phyloP scores from a whole-genome alignment of 1,140 invertebrate genomes.

The Subanguina moxae region DNA sequence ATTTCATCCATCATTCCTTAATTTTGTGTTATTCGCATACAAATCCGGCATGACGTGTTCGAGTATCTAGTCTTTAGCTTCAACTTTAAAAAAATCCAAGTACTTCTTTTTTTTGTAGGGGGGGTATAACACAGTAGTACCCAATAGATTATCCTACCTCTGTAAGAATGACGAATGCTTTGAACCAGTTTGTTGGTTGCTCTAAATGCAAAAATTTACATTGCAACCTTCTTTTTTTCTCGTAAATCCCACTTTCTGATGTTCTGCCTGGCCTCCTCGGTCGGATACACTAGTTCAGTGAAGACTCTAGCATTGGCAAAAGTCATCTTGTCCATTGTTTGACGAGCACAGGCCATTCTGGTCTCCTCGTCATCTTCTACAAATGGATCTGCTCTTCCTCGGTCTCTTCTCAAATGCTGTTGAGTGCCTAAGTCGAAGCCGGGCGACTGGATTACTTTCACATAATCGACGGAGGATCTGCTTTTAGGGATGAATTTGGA shows the following conservation, averaged over 20 bases:
- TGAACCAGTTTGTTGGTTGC: slow-evolving; percentile 7
- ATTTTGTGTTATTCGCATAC: slow-evolving; percentile 8
- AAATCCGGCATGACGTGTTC: not conserved
- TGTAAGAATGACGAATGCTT: slow-evolving; percentile 11
- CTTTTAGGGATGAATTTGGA: slow-evolving; percentile 7
- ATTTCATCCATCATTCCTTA: slow-evolving; percentile 50
- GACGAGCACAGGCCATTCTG: slow-evolving; percentile 14
- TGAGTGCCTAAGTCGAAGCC: not conserved
- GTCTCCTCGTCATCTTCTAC: not conserved
- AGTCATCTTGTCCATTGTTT: slow-evolving; percentile 6
- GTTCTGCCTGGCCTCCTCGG: slow-evolving; percentile 3
- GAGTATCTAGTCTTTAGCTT: no score
- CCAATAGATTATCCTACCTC: no score
- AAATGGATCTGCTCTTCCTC: slow-evolving; percentile 5
- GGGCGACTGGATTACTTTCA: not conserved
- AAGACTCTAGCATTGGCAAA: slow-evolving; percentile 34
- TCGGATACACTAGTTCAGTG: slow-evolving; percentile 21
- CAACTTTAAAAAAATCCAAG: no score
- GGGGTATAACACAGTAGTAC: no score
- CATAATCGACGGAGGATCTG: not conserved
- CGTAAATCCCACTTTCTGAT: slow-evolving; percentile 25
- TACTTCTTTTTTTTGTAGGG: no score
- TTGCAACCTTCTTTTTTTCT: slow-evolving; percentile 3
- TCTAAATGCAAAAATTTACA: slow-evolving; percentile 4
- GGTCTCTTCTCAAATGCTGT: not conserved